Evolutionary conservation across 2,888 invertebrate species (phyloP), one percentile per base, ranked within the genome.

Genomic region (Theretra japonica): DNA sequence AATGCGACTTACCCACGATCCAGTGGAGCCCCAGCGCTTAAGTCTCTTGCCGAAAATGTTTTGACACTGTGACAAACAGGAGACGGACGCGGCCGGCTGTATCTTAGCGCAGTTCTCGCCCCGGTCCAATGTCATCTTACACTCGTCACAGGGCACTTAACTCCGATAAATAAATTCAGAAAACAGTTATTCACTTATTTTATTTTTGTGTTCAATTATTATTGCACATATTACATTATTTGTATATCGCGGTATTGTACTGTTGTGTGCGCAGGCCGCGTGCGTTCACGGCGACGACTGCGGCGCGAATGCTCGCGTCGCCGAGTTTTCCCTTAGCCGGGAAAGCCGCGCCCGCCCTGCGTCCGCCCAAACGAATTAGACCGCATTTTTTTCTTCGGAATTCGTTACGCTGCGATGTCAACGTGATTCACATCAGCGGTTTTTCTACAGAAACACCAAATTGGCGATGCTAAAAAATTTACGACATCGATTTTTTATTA

Each of bases 21-120:
- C 97, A 1, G 96, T 96, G 75, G 96, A 96, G 75, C 96, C 96
- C 97, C 97, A 96, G 87, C 96, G 94, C 83, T 96, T 95, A 72
- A 96, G 93, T 81, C 96, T 94, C 79, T 96, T 95, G 73, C 96
- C 96, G 85, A 96, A 96, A 86, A 96, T 95, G 88, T 96, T 96
- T 89, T 96, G 96, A 84, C 92, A 96, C 91, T 94, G 94, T 75
- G 94, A 94, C 81, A 95, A 87, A 77, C 95, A 95, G 74, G 95
- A 95, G 73, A 95, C 94, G 30, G 95, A 95, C 57, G 94, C 87
- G 7, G 95, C 95, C 75, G 94, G 93, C 83, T 94, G 94, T 75
- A 94, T 94, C 82, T 94, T 94, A 76, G 91, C 88, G 75, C 94
- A 91, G 88, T 89, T 92, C 75, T 94, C 93, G 82, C 89, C 90